Evolutionary conservation across 2,888 invertebrate genomes (phyloP).

Genomic region (Flexamia atlantica): DNA sequence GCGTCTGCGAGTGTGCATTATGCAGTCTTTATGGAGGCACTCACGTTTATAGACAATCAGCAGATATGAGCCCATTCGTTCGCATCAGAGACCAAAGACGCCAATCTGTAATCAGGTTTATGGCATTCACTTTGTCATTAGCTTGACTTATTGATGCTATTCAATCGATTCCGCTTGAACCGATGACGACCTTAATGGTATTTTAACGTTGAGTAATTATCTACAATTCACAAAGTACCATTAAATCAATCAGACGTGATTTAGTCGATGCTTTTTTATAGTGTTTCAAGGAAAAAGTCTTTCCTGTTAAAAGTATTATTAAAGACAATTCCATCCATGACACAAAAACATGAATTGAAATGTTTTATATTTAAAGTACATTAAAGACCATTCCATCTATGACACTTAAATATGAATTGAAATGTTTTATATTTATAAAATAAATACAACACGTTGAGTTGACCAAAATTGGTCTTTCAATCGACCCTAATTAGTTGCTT

Average conservation of each 20-base stretch:
- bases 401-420: too few species aligned
- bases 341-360: too few species aligned
- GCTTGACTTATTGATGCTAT: constrained; percentile 10
- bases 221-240: not conserved
- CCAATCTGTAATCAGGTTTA: constrained; percentile 23
- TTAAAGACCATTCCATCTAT: too few species aligned
- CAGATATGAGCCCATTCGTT: constrained; percentile 23
- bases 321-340: too few species aligned
- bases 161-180: not conserved
- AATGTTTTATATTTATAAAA: too few species aligned
- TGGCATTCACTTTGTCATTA: not conserved
- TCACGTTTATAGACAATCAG: constrained; percentile 27
- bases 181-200: not conserved
- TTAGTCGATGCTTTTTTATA: too few species aligned
- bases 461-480: too few species aligned
- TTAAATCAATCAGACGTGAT: not conserved
- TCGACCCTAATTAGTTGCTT: too few species aligned
- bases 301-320: too few species aligned
- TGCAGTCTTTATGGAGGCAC: constrained; percentile 25
- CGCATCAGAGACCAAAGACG: constrained; percentile 29
- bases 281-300: too few species aligned
- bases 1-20: constrained; percentile 1
- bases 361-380: too few species aligned
- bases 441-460: too few species aligned
- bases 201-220: not conserved